Evolutionary conservation across 2,888 invertebrate species (phyloP), one percentile per base, ranked within the genome.

Genomic region (Noctua janthina): DNA sequence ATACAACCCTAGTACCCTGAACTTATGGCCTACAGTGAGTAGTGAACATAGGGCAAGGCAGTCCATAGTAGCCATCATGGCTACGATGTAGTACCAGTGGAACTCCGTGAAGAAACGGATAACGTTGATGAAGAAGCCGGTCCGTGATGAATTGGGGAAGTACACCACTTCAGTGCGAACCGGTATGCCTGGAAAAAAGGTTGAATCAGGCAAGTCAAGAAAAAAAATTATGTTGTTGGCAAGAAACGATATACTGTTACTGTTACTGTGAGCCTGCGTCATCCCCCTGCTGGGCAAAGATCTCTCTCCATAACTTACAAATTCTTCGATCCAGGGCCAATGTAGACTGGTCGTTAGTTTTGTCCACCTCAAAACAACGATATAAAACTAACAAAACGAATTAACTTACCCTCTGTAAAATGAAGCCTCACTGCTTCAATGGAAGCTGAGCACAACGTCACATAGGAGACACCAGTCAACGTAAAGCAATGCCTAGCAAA

Each of bases 21-120:
- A 95, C 88, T 93, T 95, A 78, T 89, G 92, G 11, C 91, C 91
- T 6, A 92, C 83, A 81, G 91, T 92, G 0, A 94, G 89, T 13
- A 95, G 78, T 0, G 92, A 92, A 54, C 91, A 91, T 8, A 93
- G 83, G 6, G 92, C 92, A 3, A 95, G 83, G 17, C 91, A 88
- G 77, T 96, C 95, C 0, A 92, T 90, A 0, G 87, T 69, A 0
- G 89, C 62, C 95, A 95, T 95, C 59, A 93, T 90, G 11, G 89
- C 87, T 6, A 95, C 91, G 2, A 94, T 82, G 77, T 84, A 92
- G 90, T 93, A 95, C 94, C 95, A 95, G 82, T 95, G 94, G 17
- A 93, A 75, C 39, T 94, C 91, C 0, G 91, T 85, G 59, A 94
- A 77, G 81, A 94, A 88, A 0, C 93, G 90, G 0, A 94, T 64